Conservation (phyloP, 2,888 invertebrate species). For the Brachynemurus nebulosus region DNA sequence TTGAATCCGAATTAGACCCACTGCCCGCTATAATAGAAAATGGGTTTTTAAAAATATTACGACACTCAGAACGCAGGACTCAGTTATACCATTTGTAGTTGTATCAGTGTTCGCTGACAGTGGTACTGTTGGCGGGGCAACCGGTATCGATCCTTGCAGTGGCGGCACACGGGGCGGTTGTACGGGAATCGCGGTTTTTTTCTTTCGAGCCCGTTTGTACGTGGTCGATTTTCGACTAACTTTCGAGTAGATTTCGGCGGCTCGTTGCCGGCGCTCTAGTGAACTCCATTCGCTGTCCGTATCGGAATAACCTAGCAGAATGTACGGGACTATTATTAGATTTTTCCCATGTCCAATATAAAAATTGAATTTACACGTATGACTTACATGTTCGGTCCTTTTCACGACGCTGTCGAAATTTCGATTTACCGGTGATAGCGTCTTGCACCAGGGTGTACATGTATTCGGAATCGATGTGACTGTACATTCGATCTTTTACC, state of each 20-base stretch:
- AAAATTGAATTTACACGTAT: conserved; percentile 8
- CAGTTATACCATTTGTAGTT: neutral
- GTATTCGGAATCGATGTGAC: conserved; percentile 43
- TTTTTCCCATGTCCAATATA: neutral
- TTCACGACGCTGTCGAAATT: conserved; percentile 45
- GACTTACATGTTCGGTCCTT: conserved; percentile 48
- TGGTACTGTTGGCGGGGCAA: neutral
- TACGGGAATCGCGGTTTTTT: conserved; percentile 67
- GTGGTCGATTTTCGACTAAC: conserved; percentile 52
- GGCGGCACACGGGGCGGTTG: conserved; percentile 72
- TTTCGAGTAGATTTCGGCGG: conserved; percentile 46
- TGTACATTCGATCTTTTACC: conserved; percentile 45
- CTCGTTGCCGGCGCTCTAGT: conserved; percentile 39
- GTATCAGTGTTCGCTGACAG: neutral
- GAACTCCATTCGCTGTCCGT: conserved; percentile 84
- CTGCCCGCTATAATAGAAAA: conserved; percentile 2
- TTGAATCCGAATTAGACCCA: conserved; percentile 31
- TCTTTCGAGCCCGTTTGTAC: conserved; percentile 58
- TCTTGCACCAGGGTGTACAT: conserved; percentile 55
- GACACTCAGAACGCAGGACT: too few species aligned
- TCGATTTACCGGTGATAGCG: conserved; percentile 44
- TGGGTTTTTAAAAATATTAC: neutral
- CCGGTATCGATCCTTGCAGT: conserved; percentile 25
- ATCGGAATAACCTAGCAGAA: conserved; percentile 54
- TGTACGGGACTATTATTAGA: neutral